Conservation (phyloP, 1,140 invertebrate genomes). For the Orchesella cincta region DNA sequence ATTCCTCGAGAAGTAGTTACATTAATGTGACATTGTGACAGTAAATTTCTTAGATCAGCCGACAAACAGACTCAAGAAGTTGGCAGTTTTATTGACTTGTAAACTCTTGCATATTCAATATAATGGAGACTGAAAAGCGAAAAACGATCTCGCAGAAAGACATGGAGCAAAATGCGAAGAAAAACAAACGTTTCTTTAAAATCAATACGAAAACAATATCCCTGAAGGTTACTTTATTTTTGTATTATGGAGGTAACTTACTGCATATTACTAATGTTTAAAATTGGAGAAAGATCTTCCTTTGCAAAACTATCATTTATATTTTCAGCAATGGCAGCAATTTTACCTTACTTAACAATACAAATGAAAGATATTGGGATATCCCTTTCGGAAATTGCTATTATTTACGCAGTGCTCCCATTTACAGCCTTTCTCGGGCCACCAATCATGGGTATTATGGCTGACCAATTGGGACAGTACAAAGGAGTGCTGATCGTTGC, state of each 20-base stretch:
- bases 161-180: too few relatives aligned
- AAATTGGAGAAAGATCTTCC: too few relatives aligned
- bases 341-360: slow-evolving; percentile 79
- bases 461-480: slow-evolving; percentile 79
- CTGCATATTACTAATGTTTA: slow-evolving; percentile 6
- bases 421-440: slow-evolving; percentile 78
- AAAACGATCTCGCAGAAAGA: too few relatives aligned
- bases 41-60: too few relatives aligned
- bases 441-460: slow-evolving; percentile 74
- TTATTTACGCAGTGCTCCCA: slow-evolving; percentile 79
- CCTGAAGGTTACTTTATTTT: slow-evolving; percentile 76
- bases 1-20: too few relatives aligned
- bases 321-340: slow-evolving; percentile 71
- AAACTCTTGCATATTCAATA: too few relatives aligned
- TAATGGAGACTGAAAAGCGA: too few relatives aligned
- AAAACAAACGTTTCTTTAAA: too few relatives aligned
- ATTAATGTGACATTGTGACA: too few relatives aligned
- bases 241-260: slow-evolving; percentile 76
- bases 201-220: slow-evolving; percentile 53
- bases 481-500: slow-evolving; percentile 74
- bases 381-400: slow-evolving; percentile 77
- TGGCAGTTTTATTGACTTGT: too few relatives aligned
- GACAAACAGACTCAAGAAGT: too few relatives aligned
- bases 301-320: too few relatives aligned
- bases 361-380: slow-evolving; percentile 85